Evolutionary conservation across 2,888 invertebrate species (phyloP), one percentile per base, ranked within the genome.

Genomic region (Beris chalybata): DNA sequence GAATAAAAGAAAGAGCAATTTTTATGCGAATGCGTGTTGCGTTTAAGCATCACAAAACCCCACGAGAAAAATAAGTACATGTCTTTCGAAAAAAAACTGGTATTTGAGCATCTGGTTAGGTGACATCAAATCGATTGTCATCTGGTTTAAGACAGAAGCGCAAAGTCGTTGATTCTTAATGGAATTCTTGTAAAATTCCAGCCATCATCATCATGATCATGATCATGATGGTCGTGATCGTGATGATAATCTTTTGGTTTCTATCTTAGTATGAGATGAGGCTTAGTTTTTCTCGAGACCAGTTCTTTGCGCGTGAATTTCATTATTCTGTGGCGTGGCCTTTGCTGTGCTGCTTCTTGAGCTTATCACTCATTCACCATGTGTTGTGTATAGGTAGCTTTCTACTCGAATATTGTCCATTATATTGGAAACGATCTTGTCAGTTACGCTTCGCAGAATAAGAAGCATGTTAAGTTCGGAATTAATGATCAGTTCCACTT

Each of bases 181-280:
- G 61, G 61, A 61, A 61, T 61, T 61, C 61, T 61, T 61, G 61
- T 61, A 61, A 52, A 61, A 61, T 61, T 52, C 61, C 52, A 61
- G 61, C 52, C 61, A 52, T 50, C 61, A 61, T 61, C 61, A 61
- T 15, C 12, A 50, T 61, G 50, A 52, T 61, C 61, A 61, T 50
- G 38, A 61, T 50, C 43, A 32, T 61, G 32, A 38, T 61, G 50
- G 52, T 43, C 52, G 61, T 59, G 47, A n/a, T 54, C 6, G 6
- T 12, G 13, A 59, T 59, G 61, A 61, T 38, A 32, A 52, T 50
- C 61, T 13, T 52, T 22, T 22, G 50, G 50, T 52, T 38, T n/a
- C 38, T 29, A 30, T 59, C 22, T 11, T 9, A 38, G 38, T 5
- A 7, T 38, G 38, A 5, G 7, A 5, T 32, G 32, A 38, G 38